Evolutionary conservation across 1,140 invertebrate genomes (phyloP).

Genomic region (Vollenhovia emeryi): DNA sequence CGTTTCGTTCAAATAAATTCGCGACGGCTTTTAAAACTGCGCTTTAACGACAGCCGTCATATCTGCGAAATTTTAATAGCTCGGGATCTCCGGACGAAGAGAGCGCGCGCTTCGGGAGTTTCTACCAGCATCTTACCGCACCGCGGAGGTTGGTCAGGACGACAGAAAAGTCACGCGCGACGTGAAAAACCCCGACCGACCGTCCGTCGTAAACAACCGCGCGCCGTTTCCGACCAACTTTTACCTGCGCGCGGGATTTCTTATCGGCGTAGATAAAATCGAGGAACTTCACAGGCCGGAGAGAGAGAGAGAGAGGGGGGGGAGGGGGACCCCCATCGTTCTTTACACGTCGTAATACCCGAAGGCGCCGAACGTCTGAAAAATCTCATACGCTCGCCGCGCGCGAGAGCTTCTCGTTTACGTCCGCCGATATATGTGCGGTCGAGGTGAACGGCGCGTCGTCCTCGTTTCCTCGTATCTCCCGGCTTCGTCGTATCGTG

Average conservation of each 20-base stretch:
- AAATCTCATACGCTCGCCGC: constrained; percentile 20
- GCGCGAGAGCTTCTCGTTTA: constrained; percentile 25
- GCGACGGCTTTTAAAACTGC: background rate
- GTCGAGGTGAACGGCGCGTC: constrained; percentile 27
- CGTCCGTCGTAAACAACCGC: background rate
- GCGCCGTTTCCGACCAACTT: constrained; percentile 5
- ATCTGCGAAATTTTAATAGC: background rate
- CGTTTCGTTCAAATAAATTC: constrained; percentile 8
- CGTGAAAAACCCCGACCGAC: constrained; percentile 25
- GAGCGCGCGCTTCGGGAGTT: background rate
- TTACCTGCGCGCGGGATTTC: constrained; percentile 13
- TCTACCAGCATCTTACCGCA: background rate
- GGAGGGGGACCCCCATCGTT: background rate
- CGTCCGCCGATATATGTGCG: constrained; percentile 35
- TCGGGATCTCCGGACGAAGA: background rate
- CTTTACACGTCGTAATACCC: constrained; percentile 16
- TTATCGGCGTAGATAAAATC: constrained; percentile 43
- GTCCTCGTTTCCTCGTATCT: constrained; percentile 27
- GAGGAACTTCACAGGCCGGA: background rate
- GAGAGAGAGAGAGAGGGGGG: too few species aligned
- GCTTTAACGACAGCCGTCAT: background rate
- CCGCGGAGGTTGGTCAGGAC: background rate
- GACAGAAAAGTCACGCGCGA: constrained; percentile 23
- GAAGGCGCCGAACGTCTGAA: constrained; percentile 13
- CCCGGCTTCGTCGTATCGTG: constrained; percentile 27